Percentiles rank a stretch among this genome's conserved stretches.
These are phyloP conservation scores for Campaea margaritaria DNA, from an alignment of 2,888 invertebrate genomes.

Conservation along the genomic window DNA sequence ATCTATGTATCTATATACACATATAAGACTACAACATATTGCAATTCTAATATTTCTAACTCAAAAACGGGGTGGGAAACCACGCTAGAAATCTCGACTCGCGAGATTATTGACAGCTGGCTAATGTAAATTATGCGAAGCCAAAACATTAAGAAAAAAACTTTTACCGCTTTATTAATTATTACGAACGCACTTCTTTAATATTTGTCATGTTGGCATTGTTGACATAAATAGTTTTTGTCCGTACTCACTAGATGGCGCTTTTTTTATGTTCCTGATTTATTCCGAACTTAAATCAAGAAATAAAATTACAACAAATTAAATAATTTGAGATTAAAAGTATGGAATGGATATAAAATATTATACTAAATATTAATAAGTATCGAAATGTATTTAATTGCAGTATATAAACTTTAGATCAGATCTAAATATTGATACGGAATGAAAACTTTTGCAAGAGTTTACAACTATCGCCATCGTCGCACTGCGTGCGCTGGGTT, in stretches of 20 bases:
- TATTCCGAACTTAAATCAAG: too few relatives aligned
- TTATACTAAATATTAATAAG: conserved; percentile 13
- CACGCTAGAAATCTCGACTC: background rate
- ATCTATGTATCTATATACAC: too few relatives aligned
- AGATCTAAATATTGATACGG: conserved; percentile 32
- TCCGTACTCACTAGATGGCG: conserved; percentile 44
- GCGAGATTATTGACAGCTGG: too few relatives aligned
- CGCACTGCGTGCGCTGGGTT: conserved; percentile 45
- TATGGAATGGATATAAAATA: too few relatives aligned
- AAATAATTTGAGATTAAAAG: too few relatives aligned
- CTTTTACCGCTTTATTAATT: too few relatives aligned
- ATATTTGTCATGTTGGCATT: conserved; percentile 35
- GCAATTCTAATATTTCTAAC: too few relatives aligned
- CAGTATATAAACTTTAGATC: background rate
- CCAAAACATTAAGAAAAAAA: background rate
- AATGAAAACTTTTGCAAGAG: conserved; percentile 49
- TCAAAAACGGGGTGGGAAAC: too few relatives aligned
- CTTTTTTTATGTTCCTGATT: conserved; percentile 35
- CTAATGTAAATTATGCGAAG: background rate
- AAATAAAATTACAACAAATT: background rate
- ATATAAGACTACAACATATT: too few relatives aligned
- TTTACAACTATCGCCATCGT: too few relatives aligned
- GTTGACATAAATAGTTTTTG: conserved; percentile 1
- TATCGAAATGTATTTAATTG: conserved; percentile 3
- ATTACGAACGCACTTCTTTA: conserved; percentile 35